These are phyloP conservation scores for Thermophis baileyi DNA, from an alignment of 2,113 vertebrate species.

Conservation along the genomic window DNA sequence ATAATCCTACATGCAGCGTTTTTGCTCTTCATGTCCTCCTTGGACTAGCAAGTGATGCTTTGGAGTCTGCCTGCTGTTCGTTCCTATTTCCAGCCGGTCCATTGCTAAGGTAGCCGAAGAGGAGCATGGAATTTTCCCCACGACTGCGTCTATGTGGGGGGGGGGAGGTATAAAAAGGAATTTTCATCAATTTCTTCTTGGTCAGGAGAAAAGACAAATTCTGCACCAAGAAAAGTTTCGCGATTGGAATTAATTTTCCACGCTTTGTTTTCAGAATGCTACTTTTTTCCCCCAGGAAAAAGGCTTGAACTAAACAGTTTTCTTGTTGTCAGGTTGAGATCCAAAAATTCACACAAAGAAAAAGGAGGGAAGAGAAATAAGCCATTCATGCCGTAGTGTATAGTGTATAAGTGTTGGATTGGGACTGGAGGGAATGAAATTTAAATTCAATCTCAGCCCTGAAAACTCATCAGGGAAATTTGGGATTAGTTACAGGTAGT, in stretches of 20 bases:
- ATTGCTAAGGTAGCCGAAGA: background rate
- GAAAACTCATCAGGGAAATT: background rate
- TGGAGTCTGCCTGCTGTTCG: slow-evolving; percentile 11
- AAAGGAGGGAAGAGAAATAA: background rate
- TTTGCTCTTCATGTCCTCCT: slow-evolving; percentile 18
- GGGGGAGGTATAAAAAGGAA: background rate
- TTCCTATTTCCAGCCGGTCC: background rate
- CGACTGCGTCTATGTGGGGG: background rate
- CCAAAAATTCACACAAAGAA: background rate
- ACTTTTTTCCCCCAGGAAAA: background rate
- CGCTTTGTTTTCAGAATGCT: background rate
- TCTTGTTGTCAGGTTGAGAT: background rate
- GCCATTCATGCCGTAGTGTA: background rate
- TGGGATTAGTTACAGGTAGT: background rate
- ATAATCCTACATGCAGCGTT: slow-evolving; percentile 23
- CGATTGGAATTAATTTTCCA: background rate
- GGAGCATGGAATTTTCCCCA: background rate
- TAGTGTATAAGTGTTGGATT: background rate
- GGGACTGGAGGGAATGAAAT: background rate
- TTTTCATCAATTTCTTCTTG: background rate
- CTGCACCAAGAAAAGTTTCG: background rate
- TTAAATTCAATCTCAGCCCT: background rate
- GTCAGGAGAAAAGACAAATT: background rate
- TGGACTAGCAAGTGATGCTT: slow-evolving; percentile 25
- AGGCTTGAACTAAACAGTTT: background rate